phyloP scores from a whole-genome alignment of 2,113 vertebrate genomes.

The Gnathonemus echidnorhynchus region DNA sequence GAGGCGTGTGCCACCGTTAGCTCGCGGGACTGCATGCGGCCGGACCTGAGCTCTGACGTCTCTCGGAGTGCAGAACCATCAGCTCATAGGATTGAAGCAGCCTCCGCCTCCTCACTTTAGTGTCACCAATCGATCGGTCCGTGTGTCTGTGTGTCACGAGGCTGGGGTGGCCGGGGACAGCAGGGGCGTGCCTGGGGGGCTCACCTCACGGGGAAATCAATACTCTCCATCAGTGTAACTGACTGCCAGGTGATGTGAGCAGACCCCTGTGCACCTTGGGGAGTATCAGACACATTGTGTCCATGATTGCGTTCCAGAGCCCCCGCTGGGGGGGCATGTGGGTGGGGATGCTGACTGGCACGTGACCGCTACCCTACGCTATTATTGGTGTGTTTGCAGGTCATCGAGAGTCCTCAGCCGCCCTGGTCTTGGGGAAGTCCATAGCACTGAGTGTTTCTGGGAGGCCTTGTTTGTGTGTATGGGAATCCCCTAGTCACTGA shows the following conservation, averaged over 20 bases:
- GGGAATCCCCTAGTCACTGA: neutral
- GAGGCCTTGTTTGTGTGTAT: neutral
- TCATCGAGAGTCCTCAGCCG: neutral
- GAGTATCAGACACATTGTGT: neutral
- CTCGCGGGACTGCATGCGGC: neutral
- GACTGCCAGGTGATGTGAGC: neutral
- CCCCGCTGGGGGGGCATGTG: neutral
- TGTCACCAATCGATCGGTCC: neutral
- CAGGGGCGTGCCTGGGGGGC: neutral
- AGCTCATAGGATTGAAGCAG: neutral
- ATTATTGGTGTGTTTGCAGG: neutral
- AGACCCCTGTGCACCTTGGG: neutral
- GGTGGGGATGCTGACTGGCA: neutral
- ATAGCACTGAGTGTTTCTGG: neutral
- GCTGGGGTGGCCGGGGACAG: neutral
- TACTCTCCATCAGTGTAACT: neutral
- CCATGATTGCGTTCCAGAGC: neutral
- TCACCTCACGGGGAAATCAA: neutral
- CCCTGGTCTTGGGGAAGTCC: neutral
- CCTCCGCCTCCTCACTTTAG: neutral
- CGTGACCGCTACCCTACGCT: neutral
- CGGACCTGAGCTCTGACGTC: neutral
- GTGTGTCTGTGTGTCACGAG: too few species aligned
- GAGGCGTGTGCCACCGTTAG: neutral
- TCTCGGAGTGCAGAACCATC: neutral